These are phyloP conservation scores for Leptopterna dolabrata DNA, from an alignment of 2,888 invertebrate species.

Conservation along the genomic window DNA sequence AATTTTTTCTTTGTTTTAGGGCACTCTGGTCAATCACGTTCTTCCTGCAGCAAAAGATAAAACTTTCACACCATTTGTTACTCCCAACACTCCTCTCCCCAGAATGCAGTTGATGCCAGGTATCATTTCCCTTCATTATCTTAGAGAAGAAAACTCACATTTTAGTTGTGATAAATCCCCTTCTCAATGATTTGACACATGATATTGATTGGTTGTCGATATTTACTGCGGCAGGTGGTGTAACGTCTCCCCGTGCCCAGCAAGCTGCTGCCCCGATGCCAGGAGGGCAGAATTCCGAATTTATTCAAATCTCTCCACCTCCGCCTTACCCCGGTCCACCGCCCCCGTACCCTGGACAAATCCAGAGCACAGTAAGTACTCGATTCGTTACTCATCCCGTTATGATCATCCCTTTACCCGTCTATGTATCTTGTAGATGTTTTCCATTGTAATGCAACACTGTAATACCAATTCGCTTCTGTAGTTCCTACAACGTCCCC, in stretches of 20 bases:
- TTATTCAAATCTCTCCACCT: constrained; percentile 69
- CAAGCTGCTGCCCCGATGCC: neutral
- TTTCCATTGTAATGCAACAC: constrained; percentile 29
- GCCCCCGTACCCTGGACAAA: constrained; percentile 75
- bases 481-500: neutral
- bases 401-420: constrained; percentile 6
- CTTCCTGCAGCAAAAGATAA: constrained; percentile 45
- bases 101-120: constrained; percentile 56
- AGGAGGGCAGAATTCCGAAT: constrained; percentile 46
- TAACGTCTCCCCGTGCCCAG: constrained; percentile 53
- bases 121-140: neutral
- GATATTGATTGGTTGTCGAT: too few species aligned
- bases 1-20: neutral
- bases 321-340: constrained; percentile 80
- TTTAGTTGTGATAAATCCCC: too few species aligned
- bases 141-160: too few species aligned
- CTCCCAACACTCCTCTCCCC: constrained; percentile 57
- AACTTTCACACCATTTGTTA: constrained; percentile 54
- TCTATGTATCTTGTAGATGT: neutral
- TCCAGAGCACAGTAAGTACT: constrained; percentile 55
- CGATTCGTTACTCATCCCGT: neutral
- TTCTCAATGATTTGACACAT: too few species aligned
- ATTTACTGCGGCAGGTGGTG: neutral
- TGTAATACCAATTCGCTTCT: neutral
- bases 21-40: constrained; percentile 37